Percentiles rank a stretch among this genome's conserved stretches.
Conservation (phyloP, 23 tunicate species). For the Corella eumyota region DNA sequence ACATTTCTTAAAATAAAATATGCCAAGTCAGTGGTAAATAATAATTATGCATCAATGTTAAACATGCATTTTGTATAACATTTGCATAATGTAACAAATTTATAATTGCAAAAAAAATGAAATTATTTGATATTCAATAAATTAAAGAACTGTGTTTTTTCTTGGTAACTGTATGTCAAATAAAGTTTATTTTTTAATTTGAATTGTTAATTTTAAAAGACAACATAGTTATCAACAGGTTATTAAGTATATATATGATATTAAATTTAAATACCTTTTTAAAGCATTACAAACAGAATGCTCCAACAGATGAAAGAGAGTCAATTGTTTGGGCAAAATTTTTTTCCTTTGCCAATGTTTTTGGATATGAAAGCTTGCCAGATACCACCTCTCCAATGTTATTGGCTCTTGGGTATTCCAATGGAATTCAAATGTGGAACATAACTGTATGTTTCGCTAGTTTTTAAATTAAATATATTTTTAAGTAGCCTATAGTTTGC, state of each 20-base stretch:
- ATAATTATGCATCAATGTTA: background rate
- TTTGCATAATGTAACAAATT: background rate
- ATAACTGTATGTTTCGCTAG: slow-evolving; percentile 36
- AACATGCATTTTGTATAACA: background rate
- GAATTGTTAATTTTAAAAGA: background rate
- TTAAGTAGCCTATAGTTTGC: no score
- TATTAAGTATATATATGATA: background rate
- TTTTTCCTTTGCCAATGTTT: slow-evolving; percentile 29
- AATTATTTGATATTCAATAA: no score
- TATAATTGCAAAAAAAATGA: background rate
- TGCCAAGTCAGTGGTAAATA: background rate
- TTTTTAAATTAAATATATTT: no score
- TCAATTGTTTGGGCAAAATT: slow-evolving; percentile 50
- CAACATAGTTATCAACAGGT: background rate
- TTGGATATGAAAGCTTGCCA: slow-evolving; percentile 17
- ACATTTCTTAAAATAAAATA: background rate
- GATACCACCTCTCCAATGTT: slow-evolving; percentile 25
- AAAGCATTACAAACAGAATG: slow-evolving; percentile 34
- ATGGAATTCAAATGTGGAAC: slow-evolving; percentile 83
- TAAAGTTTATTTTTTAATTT: no score
- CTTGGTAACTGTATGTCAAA: no score
- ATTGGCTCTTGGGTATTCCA: slow-evolving; percentile 54
- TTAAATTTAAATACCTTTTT: background rate
- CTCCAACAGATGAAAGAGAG: slow-evolving; percentile 58
- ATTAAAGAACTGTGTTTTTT: no score